Conservation (phyloP, 2,113 vertebrate species). For the Rhinoptilus africanus region DNA sequence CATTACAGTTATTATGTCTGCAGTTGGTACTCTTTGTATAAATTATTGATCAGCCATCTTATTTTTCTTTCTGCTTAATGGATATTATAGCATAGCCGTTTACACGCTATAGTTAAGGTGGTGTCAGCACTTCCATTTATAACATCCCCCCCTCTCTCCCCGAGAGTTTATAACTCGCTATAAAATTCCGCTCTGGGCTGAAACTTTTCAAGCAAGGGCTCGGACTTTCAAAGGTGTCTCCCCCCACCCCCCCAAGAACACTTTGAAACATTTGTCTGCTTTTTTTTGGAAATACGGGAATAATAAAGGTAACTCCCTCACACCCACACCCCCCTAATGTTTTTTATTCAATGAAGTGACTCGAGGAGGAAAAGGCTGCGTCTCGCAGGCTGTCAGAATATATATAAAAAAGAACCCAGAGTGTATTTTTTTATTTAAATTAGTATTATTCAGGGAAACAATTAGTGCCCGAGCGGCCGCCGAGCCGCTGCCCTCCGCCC, state of each 20-base stretch:
- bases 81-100: slow-evolving; percentile 83
- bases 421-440: background rate
- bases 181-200: slow-evolving; percentile 64
- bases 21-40: slow-evolving; percentile 84
- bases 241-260: background rate
- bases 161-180: slow-evolving; percentile 71
- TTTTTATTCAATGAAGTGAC: slow-evolving; percentile 36
- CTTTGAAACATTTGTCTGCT: slow-evolving; percentile 11
- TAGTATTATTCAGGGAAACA: background rate
- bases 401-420: background rate
- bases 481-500: background rate
- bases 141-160: slow-evolving; percentile 65
- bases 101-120: slow-evolving; percentile 78
- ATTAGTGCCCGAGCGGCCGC: background rate
- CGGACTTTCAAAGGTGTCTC: slow-evolving; percentile 4
- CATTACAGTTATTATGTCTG: slow-evolving; percentile 86
- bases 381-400: background rate
- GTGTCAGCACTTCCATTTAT: slow-evolving; percentile 81
- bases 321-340: background rate
- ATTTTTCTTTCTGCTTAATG: slow-evolving; percentile 87
- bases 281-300: background rate
- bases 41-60: slow-evolving; percentile 86
- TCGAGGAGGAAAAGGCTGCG: slow-evolving; percentile 21
- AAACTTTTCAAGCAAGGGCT: slow-evolving; percentile 69
- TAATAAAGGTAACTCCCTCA: background rate